Conservation (phyloP, 2,888 invertebrate species). For the Steinernema hermaphroditum region DNA sequence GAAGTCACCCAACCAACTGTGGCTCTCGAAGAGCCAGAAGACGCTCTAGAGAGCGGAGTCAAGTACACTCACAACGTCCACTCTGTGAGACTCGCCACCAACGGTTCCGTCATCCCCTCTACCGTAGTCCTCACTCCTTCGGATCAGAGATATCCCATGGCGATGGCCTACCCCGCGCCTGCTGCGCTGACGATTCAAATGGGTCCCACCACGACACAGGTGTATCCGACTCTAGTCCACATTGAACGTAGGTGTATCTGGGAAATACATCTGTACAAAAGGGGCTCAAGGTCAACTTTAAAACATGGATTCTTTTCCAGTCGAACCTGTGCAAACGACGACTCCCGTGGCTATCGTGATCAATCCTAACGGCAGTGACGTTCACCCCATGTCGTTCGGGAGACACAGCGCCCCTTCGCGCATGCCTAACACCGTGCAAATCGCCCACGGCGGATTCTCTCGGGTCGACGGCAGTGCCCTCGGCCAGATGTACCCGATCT, state of each 20-base stretch:
- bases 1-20: neutral
- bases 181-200: no score
- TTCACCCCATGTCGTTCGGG: neutral
- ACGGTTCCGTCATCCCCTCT: neutral
- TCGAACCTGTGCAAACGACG: neutral
- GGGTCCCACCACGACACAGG: constrained; percentile 2
- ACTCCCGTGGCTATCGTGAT: constrained; percentile 5
- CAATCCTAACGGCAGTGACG: neutral
- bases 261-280: neutral
- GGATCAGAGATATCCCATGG: neutral
- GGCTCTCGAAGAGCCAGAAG: neutral
- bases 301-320: neutral
- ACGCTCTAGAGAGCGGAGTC: neutral
- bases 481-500: constrained; percentile 2
- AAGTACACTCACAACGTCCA: neutral
- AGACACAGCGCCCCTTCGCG: neutral
- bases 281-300: neutral
- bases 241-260: neutral
- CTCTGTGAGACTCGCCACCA: neutral
- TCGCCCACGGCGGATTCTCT: neutral
- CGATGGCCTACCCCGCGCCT: neutral
- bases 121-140: constrained; percentile 5
- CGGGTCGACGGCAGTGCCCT: neutral
- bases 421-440: neutral
- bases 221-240: neutral